Base-by-base conservation (phyloP, 2,888 invertebrate genomes). In the Scaptomyza polygonia region DNA sequence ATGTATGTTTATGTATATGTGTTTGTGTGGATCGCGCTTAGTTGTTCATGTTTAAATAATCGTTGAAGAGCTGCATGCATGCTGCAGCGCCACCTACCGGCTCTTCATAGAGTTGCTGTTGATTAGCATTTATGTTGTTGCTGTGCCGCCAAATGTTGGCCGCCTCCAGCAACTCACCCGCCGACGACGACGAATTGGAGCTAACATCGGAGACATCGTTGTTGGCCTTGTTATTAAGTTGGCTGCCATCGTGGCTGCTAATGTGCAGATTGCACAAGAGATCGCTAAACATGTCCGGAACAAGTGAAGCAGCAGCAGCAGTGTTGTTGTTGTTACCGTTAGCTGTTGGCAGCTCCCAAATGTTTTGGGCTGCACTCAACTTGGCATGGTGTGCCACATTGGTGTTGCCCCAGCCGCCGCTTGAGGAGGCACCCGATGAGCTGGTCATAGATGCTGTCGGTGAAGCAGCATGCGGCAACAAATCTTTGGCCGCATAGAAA, bases 31-130 rank as follows among this genome's bases (percentile, higher is more conserved):
- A n/a, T 44, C 32, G 39, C 21, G 39, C 21, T 66, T 47, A 34
- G 52, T 93, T 93, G 90, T 94, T 93, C 91, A 93, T 93, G 90
- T 94, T 94, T 82, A 94, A 91, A 90, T 94, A 94, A 89, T 94
- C 94, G 66, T 94, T 94, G 90, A 94, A 93, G 67, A 94, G 93
- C 90, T 94, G 94, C 85, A 94, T 92, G 93, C 93, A 90, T 91
- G 93, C 79, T 91, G 93, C 79, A 45, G 74, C 79, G 27, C 76
- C 79, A 5, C 82, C 86, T 53, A 55, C 68, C 21, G 51, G 59
- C 52, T 77, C 82, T 54, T 80, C 81, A 39, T 59, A 79, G 34
- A 81, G 39, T 18, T 55, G 69, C 47, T 74, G 61, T 11, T 73
- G 72, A 45, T 68, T 57, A 61, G 34, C 51, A 30, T 45, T 63